Conservation (phyloP, 2,888 invertebrate genomes). For the Agrilus mali region DNA sequence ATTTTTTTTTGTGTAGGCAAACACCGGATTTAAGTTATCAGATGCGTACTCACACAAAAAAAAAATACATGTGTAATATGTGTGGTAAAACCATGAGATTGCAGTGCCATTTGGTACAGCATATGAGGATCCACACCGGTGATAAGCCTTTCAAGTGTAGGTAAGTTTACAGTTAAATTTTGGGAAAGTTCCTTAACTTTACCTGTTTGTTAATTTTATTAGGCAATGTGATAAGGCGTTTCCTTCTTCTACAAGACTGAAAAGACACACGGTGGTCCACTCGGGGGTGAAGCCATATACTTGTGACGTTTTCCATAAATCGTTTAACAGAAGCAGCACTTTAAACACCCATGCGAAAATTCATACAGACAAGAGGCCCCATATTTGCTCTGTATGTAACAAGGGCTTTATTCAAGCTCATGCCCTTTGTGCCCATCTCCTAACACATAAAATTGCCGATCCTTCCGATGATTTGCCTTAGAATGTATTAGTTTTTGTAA, state of each 20-base stretch:
- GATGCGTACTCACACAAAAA: constrained; percentile 29
- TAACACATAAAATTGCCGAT: constrained; percentile 7
- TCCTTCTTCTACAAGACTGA: constrained; percentile 19
- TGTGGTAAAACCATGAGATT: constrained; percentile 29
- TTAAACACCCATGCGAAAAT: constrained; percentile 23
- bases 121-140: constrained; percentile 24
- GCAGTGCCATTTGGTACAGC: constrained; percentile 26
- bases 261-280: constrained; percentile 22
- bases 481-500: too few relatives aligned
- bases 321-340: constrained; percentile 21
- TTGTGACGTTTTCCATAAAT: constrained; percentile 22
- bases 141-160: constrained; percentile 23
- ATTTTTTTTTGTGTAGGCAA: constrained; percentile 14
- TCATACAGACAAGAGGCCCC: constrained; percentile 23
- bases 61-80: constrained; percentile 28
- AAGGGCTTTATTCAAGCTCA: constrained; percentile 24
- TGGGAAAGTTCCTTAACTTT: not conserved
- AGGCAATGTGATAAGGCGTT: constrained; percentile 22
- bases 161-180: constrained; percentile 6
- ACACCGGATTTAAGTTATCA: constrained; percentile 26
- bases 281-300: constrained; percentile 21
- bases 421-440: constrained; percentile 18
- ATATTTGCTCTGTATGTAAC: constrained; percentile 21
- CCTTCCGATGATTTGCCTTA: too few relatives aligned
- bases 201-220: constrained; percentile 5